Evolutionary conservation across 1,140 invertebrate genomes (phyloP), one percentile per base, ranked within the genome.

Genomic region (Polypedilum vanderplanki): DNA sequence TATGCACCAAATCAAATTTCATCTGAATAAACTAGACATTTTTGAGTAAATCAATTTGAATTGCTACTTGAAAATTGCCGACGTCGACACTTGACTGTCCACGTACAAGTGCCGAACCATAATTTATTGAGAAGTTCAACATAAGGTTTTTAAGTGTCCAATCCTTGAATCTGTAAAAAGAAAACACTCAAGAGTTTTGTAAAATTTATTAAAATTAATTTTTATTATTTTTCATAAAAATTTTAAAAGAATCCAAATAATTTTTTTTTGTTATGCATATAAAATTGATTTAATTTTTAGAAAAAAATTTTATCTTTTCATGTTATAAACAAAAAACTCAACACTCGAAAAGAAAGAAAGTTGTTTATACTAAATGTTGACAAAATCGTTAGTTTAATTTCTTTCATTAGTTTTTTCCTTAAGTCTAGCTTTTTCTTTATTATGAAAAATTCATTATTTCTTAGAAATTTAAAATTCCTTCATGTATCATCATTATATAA

Each of bases 281-380:
- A 57, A 57, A 57, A 57, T 57, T 57, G 46, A 57, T 57, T 57
- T 57, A 57, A 12, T 57, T 57, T 57, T 57, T 15, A 15, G 3
- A 12, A 12, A 33, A 33, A n/a, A n/a, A 1, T 57, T 57, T 57
- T 57, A 57, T n/a, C n/a, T 57, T 4, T 57, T 57, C 12, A n/a
- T 57, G 46, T 57, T 57, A 46, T 57, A 57, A 57, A 57, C 46
- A 57, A 57, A 57, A 57, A 57, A 57, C 46, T 57, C 46, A 57
- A 57, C 46, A 57, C 46, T 57, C 46, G 46, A 57, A 57, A 57
- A 57, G n/a, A n/a, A 57, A 57, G 46, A 57, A 57, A 57, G n/a
- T 57, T 57, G 12, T 12, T 57, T 57, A n/a, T 57, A 57, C 46
- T 57, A 57, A n/a, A 57, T n/a, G n/a, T 57, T 57, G 12, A 57